Percentiles rank a stretch among this genome's conserved stretches.
Evolutionary conservation across 2,113 vertebrate species (phyloP).

Genomic region (Laticauda colubrina): DNA sequence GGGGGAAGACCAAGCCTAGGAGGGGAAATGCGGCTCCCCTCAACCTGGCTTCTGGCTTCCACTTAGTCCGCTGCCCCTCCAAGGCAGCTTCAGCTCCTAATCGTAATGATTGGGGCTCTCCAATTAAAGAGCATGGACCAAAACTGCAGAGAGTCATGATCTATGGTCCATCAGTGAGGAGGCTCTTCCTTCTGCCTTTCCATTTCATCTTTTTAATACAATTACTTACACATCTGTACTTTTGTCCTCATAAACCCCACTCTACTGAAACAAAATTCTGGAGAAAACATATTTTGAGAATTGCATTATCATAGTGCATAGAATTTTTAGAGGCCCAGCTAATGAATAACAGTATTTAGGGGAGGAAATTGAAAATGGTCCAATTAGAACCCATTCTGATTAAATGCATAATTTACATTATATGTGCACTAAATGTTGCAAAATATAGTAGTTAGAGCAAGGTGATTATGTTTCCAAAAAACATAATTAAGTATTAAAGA

Average conservation of each 20-base stretch:
- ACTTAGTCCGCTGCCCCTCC: no score
- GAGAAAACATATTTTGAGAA: slow-evolving; percentile 32
- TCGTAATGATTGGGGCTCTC: no score
- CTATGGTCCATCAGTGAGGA: no score
- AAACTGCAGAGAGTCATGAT: no score
- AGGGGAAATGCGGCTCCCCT: no score
- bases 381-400: slow-evolving; percentile 56
- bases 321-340: slow-evolving; percentile 44
- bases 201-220: slow-evolving; percentile 32
- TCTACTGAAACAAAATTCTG: slow-evolving; percentile 24
- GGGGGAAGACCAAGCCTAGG: no score
- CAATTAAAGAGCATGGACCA: no score
- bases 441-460: slow-evolving; percentile 59
- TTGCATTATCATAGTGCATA: slow-evolving; percentile 36
- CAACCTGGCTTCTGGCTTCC: no score
- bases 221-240: slow-evolving; percentile 26
- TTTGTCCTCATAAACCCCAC: slow-evolving; percentile 40
- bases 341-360: slow-evolving; percentile 61
- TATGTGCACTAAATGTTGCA: slow-evolving; percentile 63
- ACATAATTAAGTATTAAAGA: slow-evolving; percentile 63
- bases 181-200: no score
- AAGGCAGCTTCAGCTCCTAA: no score
- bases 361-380: slow-evolving; percentile 62
- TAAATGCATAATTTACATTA: slow-evolving; percentile 72
- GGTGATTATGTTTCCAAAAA: slow-evolving; percentile 66